phyloP scores from a whole-genome alignment of 1,140 invertebrate genomes.

The Metaphire vulgaris region DNA sequence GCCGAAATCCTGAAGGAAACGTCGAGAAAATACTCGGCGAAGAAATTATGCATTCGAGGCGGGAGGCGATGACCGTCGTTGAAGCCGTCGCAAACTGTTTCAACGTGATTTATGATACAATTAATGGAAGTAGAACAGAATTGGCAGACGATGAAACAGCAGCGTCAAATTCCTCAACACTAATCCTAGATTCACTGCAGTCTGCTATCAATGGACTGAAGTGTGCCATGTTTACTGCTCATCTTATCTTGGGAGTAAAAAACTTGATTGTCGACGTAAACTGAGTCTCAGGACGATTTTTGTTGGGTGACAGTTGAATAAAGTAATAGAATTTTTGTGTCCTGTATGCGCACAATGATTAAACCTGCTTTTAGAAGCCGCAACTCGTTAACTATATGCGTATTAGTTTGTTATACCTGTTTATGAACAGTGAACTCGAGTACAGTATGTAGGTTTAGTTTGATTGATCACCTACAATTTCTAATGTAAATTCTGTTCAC shows the following conservation, averaged over 20 bases:
- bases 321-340: too few relatives aligned
- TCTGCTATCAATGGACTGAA: neutral
- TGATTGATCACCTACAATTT: too few relatives aligned
- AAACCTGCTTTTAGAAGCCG: neutral
- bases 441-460: neutral
- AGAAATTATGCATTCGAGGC: neutral
- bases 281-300: neutral
- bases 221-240: constrained; percentile 28
- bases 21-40: neutral
- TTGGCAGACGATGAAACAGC: neutral
- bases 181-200: neutral
- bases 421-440: too few relatives aligned
- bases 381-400: neutral
- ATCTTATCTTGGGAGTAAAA: constrained; percentile 37
- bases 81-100: neutral
- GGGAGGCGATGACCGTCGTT: neutral
- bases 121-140: neutral
- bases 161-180: neutral
- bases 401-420: neutral
- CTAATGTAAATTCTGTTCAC: too few relatives aligned
- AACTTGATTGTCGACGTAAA: constrained; percentile 31
- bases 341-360: neutral
- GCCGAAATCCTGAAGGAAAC: neutral
- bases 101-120: neutral
- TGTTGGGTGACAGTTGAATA: too few relatives aligned